Conservation (phyloP, 2,888 invertebrate genomes). For the Melinaea menophilus region DNA sequence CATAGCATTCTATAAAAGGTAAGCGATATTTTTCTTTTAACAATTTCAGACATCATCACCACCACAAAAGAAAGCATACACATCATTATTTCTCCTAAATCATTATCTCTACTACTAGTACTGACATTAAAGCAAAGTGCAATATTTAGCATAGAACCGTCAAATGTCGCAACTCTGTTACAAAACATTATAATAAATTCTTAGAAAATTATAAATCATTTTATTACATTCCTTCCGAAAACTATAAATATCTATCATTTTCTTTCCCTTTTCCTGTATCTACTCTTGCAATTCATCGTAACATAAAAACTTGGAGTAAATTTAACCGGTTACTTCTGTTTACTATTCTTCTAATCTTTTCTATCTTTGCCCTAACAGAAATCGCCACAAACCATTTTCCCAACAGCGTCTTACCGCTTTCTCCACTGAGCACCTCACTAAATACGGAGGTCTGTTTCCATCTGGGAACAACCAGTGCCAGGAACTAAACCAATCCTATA, state of each 20-base stretch:
- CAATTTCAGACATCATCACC: slow-evolving; percentile 68
- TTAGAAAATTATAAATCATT: slow-evolving; percentile 18
- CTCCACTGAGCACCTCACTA: slow-evolving; percentile 73
- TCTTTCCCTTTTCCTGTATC: slow-evolving; percentile 5
- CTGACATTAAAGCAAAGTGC: background rate
- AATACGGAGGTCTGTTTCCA: slow-evolving; percentile 72
- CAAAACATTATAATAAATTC: slow-evolving; percentile 15
- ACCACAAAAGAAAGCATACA: slow-evolving; percentile 65
- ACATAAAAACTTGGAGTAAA: slow-evolving; percentile 11
- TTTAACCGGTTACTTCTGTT: slow-evolving; percentile 26
- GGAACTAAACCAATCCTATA: slow-evolving; percentile 70
- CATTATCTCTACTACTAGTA: background rate
- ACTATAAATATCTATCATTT: background rate
- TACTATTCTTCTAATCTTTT: slow-evolving; percentile 46
- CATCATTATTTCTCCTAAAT: slow-evolving; percentile 60
- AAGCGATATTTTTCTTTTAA: slow-evolving; percentile 47
- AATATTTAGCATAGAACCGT: no score
- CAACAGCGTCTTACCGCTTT: slow-evolving; percentile 76
- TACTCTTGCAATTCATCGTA: slow-evolving; percentile 3
- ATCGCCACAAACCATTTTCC: slow-evolving; percentile 74
- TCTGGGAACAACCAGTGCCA: slow-evolving; percentile 72
- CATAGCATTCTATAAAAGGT: slow-evolving; percentile 36
- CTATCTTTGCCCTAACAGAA: slow-evolving; percentile 72
- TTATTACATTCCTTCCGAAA: slow-evolving; percentile 15
- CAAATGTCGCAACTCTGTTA: background rate